Evolutionary conservation across 2,797 vertebrate species (phyloP).

Genomic region (Enoplosus armatus): DNA sequence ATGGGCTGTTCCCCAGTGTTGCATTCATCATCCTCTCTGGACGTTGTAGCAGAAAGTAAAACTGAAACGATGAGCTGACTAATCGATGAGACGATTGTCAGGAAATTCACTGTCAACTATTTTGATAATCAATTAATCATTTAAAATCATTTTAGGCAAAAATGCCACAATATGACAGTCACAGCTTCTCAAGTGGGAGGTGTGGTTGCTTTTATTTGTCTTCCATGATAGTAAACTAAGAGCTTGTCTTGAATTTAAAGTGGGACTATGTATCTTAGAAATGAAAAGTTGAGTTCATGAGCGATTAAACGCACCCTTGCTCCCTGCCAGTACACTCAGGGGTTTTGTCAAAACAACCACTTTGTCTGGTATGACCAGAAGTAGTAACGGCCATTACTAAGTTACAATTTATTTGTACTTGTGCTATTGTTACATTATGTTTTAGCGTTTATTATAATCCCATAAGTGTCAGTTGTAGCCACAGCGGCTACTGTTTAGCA

Average conservation of each 20-base stretch:
- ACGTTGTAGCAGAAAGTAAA: not conserved
- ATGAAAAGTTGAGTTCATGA: too few species aligned
- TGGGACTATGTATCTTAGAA: not conserved
- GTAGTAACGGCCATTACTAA: too few species aligned
- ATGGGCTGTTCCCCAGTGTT: not conserved
- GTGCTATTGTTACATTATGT: not conserved
- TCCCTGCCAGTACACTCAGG: not conserved
- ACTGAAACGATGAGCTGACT: not conserved
- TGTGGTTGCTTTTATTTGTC: not conserved
- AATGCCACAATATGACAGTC: not conserved
- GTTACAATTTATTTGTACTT: not conserved
- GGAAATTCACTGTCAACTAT: not conserved
- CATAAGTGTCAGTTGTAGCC: not conserved
- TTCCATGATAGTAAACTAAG: not conserved
- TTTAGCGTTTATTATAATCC: not conserved
- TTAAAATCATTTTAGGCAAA: not conserved
- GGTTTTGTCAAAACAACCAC: too few species aligned
- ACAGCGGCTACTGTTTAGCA: not conserved
- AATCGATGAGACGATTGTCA: not conserved
- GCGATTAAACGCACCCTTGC: too few species aligned
- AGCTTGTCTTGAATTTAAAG: not conserved
- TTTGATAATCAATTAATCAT: not conserved
- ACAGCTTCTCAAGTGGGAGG: not conserved
- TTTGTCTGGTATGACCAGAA: not conserved
- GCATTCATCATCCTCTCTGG: not conserved